A percentile compares a stretch with the other conserved stretches of the same genome.
phyloP scores from a whole-genome alignment of 1,140 invertebrate genomes.

The Phthorimaea operculella region DNA sequence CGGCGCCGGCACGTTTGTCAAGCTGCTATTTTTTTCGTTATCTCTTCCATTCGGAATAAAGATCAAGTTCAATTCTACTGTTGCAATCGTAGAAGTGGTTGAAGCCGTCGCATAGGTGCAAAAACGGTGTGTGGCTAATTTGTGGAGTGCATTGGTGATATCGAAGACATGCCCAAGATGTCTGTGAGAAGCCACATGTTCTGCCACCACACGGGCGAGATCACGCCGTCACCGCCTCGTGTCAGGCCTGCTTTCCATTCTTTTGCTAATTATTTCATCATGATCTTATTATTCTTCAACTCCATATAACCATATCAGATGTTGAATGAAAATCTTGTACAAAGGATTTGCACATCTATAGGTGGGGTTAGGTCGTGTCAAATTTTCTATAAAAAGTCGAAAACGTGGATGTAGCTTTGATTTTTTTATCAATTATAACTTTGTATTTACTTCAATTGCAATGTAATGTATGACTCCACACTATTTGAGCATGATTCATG shows the following conservation, averaged over 20 bases:
- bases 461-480: conserved; percentile 15
- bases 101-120: conserved; percentile 22
- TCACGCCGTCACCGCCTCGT: conserved; percentile 15
- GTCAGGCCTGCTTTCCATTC: conserved; percentile 19
- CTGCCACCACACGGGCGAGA: conserved; percentile 27
- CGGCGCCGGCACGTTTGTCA: conserved; percentile 65
- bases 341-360: conserved; percentile 17
- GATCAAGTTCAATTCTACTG: conserved; percentile 30
- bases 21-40: conserved; percentile 51
- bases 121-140: conserved; percentile 25
- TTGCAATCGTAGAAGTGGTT: conserved; percentile 20
- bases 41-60: conserved; percentile 31
- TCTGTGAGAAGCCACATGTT: conserved; percentile 58
- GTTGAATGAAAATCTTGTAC: background rate
- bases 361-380: conserved; percentile 58
- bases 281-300: too few relatives aligned
- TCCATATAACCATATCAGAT: too few relatives aligned
- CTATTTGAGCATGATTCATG: conserved; percentile 10
- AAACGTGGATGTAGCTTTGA: background rate
- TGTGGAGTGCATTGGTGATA: conserved; percentile 30
- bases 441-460: background rate
- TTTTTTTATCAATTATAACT: background rate
- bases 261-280: conserved; percentile 1
- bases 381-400: conserved; percentile 19
- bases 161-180: conserved; percentile 47